phyloP scores from a whole-genome alignment of 64 coral and sea anemone genomes.

The Montipora foliosa region DNA sequence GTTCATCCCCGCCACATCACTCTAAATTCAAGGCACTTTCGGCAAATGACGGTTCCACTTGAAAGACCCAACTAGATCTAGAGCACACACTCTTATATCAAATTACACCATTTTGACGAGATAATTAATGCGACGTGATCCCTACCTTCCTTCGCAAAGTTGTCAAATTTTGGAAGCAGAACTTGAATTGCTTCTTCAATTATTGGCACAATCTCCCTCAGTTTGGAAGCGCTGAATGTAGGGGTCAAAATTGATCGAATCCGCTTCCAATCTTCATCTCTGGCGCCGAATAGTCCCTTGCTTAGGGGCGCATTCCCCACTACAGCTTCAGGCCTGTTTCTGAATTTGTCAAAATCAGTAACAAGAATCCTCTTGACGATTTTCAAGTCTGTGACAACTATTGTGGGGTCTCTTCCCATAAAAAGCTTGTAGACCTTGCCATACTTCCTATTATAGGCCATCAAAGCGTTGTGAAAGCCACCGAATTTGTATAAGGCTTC shows the following conservation, averaged over 20 bases:
- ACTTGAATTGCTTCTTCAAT: slow-evolving; percentile 32
- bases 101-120: too few species aligned
- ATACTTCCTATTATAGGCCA: slow-evolving; percentile 51
- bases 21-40: too few species aligned
- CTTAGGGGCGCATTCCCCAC: neutral
- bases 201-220: slow-evolving; percentile 40
- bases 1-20: too few species aligned
- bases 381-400: slow-evolving; percentile 61
- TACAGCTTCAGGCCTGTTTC: slow-evolving; percentile 46
- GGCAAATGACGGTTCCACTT: too few species aligned
- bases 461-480: slow-evolving; percentile 45
- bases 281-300: slow-evolving; percentile 17
- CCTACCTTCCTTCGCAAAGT: slow-evolving; percentile 25
- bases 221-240: slow-evolving; percentile 32
- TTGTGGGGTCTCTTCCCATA: slow-evolving; percentile 33
- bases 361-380: slow-evolving; percentile 51
- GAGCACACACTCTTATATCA: too few species aligned
- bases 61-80: too few species aligned
- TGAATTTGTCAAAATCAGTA: slow-evolving; percentile 68
- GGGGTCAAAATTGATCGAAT: slow-evolving; percentile 27
- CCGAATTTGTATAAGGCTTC: slow-evolving; percentile 39
- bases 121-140: neutral
- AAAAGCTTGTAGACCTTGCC: slow-evolving; percentile 65
- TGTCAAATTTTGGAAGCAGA: slow-evolving; percentile 19
- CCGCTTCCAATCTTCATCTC: slow-evolving; percentile 28